Evolutionary conservation across 2,113 vertebrate genomes (phyloP).

Genomic region (Salvelinus fontinalis): DNA sequence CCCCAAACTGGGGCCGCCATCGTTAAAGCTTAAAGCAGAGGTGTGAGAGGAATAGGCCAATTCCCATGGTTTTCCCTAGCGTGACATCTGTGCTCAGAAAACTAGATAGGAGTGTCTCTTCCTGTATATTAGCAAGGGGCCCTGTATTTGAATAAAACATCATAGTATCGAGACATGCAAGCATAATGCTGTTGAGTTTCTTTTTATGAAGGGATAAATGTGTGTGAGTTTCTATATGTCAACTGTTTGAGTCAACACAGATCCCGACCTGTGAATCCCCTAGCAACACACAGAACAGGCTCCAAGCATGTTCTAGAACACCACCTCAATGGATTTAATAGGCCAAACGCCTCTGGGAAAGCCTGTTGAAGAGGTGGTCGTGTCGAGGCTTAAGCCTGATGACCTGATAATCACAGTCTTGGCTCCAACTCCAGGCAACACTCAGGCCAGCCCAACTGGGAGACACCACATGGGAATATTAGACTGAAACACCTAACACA

Average conservation of each 20-base stretch:
- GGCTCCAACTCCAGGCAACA: background rate
- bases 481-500: background rate
- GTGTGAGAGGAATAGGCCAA: background rate
- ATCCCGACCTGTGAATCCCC: background rate
- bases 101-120: too few species aligned
- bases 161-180: too few species aligned
- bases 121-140: too few species aligned
- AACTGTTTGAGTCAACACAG: background rate
- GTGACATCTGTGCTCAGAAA: background rate
- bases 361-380: background rate
- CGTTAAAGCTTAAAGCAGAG: constrained; percentile 23
- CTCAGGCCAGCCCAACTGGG: background rate
- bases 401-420: background rate
- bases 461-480: background rate
- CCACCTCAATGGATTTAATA: constrained; percentile 4
- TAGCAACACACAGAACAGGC: background rate
- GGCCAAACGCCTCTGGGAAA: background rate
- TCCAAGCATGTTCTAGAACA: background rate
- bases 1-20: constrained; percentile 33
- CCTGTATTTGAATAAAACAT: too few species aligned
- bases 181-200: too few species aligned
- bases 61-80: background rate
- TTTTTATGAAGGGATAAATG: too few species aligned
- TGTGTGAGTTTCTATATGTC: background rate
- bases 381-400: background rate